These are phyloP conservation scores for Tyrophagus putrescentiae DNA, from an alignment of 1,140 invertebrate genomes.

Conservation along the genomic window DNA sequence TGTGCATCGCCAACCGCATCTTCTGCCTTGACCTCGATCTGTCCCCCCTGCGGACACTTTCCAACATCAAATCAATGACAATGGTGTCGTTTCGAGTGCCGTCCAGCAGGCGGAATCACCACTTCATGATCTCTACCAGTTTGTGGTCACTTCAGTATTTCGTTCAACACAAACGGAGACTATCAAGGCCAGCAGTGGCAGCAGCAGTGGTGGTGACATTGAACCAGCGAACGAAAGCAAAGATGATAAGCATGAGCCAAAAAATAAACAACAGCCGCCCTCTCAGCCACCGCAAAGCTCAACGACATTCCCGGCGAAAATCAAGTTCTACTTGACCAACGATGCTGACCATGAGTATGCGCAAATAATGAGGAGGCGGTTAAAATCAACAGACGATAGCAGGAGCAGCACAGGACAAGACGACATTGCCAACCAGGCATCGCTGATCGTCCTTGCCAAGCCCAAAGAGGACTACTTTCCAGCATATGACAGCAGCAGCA, in stretches of 20 bases:
- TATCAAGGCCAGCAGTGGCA: too few relatives aligned
- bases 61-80: background rate
- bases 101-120: background rate
- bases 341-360: background rate
- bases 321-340: background rate
- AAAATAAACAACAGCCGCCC: background rate
- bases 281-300: background rate
- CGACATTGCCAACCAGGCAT: background rate
- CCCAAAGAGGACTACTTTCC: slow-evolving; percentile 8
- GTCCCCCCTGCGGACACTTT: background rate
- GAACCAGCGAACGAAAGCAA: background rate
- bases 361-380: slow-evolving; percentile 4
- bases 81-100: background rate
- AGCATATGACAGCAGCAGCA: background rate
- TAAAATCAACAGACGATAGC: background rate
- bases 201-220: too few relatives aligned
- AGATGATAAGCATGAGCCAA: background rate
- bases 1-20: background rate
- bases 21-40: background rate
- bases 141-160: background rate
- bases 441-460: background rate
- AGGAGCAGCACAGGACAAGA: background rate
- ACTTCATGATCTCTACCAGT: background rate
- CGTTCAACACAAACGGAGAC: too few relatives aligned
- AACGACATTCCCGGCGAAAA: background rate